Base-by-base conservation (phyloP, 30 jellyfish, hydroid and myxozoan genomes). In the Rhopilema esculentum region DNA sequence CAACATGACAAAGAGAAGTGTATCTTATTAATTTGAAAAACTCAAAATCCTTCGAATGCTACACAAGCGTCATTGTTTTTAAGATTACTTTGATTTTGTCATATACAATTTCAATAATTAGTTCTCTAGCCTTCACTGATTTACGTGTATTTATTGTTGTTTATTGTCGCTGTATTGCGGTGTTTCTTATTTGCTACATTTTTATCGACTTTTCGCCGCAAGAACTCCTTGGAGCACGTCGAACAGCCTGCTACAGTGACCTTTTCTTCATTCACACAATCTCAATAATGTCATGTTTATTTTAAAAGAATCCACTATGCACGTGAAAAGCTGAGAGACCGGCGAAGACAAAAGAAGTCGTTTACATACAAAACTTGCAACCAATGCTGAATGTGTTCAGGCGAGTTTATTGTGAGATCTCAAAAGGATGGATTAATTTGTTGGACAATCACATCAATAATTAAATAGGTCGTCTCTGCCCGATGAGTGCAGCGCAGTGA, bases 351-450 rank as follows among this genome's bases (percentile, higher is more conserved):
- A 40, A 40, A 40, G 57, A 40, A 40, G 12, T 40, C 57, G 57
- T 40, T 40, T 12, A 40, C 57, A 40, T 40, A 40, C 57, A 40
- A 40, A 40, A 40, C 57, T 40, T 6, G 9, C 27, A 28, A 66
- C 33, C 30, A 71, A 27, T 18, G n/a, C 28, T 71, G 82, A 70
- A 71, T 27, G 16, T 12, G 33, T 16, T 71, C 64, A 28, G 27
- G 30, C 52, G 82, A 71, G 82, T 71, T 79, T 30, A 57, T 79
- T 79, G 88, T 79, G 50, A 66, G 30, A n/a, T 28, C 31, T 27
- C 66, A 78, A 78, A 78, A 78, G 88, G 79, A 62, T 24, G 80
- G 88, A 78, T 78, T 78, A 78, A 77, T 63, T 57, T 78, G 50
- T 32, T 78, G 70, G 28, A 62, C 79, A 78, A 62, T 63, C 69